Evolutionary conservation across 1,140 invertebrate species (phyloP).

Genomic region (Chymomyza costata): DNA sequence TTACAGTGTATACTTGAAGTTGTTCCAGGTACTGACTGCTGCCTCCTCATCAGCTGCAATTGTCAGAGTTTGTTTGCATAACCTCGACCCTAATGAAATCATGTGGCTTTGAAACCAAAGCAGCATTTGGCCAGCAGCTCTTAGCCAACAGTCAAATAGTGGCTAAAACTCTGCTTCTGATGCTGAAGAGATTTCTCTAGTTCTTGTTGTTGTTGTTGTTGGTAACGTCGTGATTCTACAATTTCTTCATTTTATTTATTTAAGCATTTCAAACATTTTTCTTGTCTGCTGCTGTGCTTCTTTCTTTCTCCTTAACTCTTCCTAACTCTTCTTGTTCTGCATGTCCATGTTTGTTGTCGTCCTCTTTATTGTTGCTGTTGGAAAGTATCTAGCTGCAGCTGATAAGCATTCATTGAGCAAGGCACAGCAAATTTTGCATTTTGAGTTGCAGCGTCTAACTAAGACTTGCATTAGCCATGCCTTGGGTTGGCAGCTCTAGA

Average conservation of each 20-base stretch:
- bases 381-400: slow-evolving; percentile 8
- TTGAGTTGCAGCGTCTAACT: slow-evolving; percentile 16
- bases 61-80: slow-evolving; percentile 50
- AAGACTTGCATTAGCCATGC: slow-evolving; percentile 40
- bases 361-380: slow-evolving; percentile 14
- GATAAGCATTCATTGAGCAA: slow-evolving; percentile 29
- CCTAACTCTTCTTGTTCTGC: too few species aligned
- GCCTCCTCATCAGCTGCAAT: slow-evolving; percentile 40
- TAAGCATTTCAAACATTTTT: slow-evolving; percentile 68
- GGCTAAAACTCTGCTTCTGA: slow-evolving; percentile 1
- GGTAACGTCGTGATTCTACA: slow-evolving; percentile 62
- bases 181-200: slow-evolving; percentile 15
- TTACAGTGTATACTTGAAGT: too few species aligned
- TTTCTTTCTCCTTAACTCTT: background rate
- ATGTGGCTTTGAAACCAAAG: slow-evolving; percentile 30
- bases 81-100: slow-evolving; percentile 54
- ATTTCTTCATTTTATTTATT: slow-evolving; percentile 72
- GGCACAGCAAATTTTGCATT: slow-evolving; percentile 17
- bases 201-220: slow-evolving; percentile 25
- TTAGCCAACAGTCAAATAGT: slow-evolving; percentile 16
- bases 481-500: too few species aligned
- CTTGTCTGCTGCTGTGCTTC: too few species aligned
- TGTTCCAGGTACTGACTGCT: too few species aligned
- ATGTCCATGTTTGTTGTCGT: slow-evolving; percentile 23
- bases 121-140: slow-evolving; percentile 21